Percentiles rank a stretch among this genome's conserved stretches.
Evolutionary conservation across 2,797 vertebrate genomes (phyloP).

Genomic region (Natrix natrix): DNA sequence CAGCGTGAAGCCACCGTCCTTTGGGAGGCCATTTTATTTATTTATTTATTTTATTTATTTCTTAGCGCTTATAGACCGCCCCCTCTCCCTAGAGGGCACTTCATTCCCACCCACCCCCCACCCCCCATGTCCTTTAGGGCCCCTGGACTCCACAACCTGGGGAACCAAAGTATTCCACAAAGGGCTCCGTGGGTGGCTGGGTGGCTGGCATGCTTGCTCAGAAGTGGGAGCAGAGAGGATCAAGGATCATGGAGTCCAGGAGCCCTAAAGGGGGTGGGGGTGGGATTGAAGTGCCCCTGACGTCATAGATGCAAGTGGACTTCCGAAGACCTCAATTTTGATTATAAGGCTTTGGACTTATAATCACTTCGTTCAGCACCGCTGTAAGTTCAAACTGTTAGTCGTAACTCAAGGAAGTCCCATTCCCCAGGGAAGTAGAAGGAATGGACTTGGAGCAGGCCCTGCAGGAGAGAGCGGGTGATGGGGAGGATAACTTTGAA

Average conservation of each 20-base stretch:
- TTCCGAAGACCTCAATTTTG: background rate
- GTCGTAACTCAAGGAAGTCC: background rate
- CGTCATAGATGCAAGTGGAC: background rate
- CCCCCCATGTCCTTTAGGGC: too few species aligned
- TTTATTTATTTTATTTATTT: too few species aligned
- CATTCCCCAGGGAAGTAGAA: background rate
- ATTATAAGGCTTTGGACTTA: background rate
- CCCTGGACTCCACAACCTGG: too few species aligned
- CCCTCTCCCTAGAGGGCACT: background rate
- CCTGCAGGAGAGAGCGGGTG: background rate
- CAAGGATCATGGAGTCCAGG: background rate
- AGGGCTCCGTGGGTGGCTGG: background rate
- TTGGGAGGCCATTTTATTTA: background rate
- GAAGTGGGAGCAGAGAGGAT: background rate
- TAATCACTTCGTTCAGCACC: background rate
- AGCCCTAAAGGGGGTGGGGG: background rate
- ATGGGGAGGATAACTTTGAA: background rate
- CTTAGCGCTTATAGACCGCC: too few species aligned
- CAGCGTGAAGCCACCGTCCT: background rate
- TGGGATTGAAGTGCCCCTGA: background rate
- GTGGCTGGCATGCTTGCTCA: background rate
- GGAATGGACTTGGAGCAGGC: background rate
- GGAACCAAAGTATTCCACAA: too few species aligned
- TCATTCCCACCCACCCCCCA: too few species aligned
- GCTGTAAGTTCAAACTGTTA: background rate